A percentile compares a stretch with the other conserved stretches of the same genome.
These are phyloP conservation scores for Thinocorus orbignyianus DNA, from an alignment of 2,113 vertebrate species.

Conservation along the genomic window DNA sequence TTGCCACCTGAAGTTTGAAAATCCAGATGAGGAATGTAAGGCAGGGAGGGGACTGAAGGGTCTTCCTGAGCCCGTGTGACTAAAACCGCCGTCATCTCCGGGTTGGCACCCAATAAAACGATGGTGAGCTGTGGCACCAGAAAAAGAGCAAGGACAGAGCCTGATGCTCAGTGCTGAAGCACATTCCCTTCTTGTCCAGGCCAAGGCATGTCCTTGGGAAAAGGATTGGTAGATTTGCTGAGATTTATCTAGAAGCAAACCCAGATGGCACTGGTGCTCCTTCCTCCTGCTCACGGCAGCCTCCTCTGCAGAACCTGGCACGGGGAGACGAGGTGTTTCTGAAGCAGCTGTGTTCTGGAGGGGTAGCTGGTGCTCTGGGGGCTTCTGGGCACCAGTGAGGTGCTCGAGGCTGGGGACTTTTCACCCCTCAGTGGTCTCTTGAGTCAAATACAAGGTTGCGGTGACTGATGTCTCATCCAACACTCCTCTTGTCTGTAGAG, in stretches of 20 bases:
- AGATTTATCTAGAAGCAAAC: background rate
- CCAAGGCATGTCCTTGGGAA: background rate
- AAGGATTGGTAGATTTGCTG: background rate
- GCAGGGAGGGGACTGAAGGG: background rate
- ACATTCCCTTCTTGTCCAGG: fast-evolving
- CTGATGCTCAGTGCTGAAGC: too few relatives aligned
- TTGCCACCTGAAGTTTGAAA: background rate
- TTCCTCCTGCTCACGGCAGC: background rate
- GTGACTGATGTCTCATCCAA: too few relatives aligned
- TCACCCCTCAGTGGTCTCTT: background rate
- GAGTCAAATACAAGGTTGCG: background rate
- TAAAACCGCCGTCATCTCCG: background rate
- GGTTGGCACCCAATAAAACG: background rate
- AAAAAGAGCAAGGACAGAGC: background rate
- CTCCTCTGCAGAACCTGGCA: background rate
- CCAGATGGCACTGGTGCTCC: background rate
- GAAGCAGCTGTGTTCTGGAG: fast-evolving
- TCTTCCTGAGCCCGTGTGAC: background rate
- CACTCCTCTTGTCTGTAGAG: background rate
- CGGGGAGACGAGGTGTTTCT: background rate
- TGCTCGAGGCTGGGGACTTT: background rate
- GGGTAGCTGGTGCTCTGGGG: background rate
- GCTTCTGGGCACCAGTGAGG: background rate
- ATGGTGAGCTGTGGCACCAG: background rate
- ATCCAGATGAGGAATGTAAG: background rate